Evolutionary conservation across 1,140 invertebrate species (phyloP), one percentile per base, ranked within the genome.

Genomic region (Radopholus similis): DNA sequence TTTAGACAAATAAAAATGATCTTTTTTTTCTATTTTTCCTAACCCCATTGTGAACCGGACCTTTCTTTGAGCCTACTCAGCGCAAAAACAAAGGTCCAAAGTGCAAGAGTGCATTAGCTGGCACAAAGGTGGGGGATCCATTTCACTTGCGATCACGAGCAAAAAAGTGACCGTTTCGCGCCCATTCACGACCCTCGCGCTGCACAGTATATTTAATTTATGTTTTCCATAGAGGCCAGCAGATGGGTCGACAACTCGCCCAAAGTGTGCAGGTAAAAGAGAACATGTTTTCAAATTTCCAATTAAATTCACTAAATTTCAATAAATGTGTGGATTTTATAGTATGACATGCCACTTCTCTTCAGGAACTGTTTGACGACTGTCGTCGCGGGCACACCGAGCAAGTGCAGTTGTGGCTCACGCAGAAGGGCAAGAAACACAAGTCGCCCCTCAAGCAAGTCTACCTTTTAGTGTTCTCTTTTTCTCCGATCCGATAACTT

Each of bases 301-400:
- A 11, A 21, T 21, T 4, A 4, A 11, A 49, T 49, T 49, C n/a
- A 49, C 44, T 21, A 49, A 49, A 13, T 49, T 49, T 13, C 18
- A 18, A 18, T 47, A 4, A 8, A 5, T 15, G n/a, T 6, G 26
- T 47, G 6, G 26, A 15, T 15, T 47, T 8, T 8, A 18, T 47
- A 47, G 26, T 21, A 8, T 8, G 5, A n/a, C 44, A 5, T 47
- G 0, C 44, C 44, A n/a, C 44, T 8, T 13, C 23, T 4, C 15
- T 51, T 51, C 23, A 71, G 68, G 69, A 71, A 34, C 37, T 71
- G 32, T 71, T 71, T 64, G 68, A 71, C 8, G 51, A 56, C 32
- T 71, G 69, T 64, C 42, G 69, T 3, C 53, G 30, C 18, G 69
- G 69, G 4, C 51, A 71, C 51, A 44, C 40, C 13, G 53, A 70